Conservation (phyloP, 2,113 vertebrate genomes). For the Drymodes brunneopygia region DNA sequence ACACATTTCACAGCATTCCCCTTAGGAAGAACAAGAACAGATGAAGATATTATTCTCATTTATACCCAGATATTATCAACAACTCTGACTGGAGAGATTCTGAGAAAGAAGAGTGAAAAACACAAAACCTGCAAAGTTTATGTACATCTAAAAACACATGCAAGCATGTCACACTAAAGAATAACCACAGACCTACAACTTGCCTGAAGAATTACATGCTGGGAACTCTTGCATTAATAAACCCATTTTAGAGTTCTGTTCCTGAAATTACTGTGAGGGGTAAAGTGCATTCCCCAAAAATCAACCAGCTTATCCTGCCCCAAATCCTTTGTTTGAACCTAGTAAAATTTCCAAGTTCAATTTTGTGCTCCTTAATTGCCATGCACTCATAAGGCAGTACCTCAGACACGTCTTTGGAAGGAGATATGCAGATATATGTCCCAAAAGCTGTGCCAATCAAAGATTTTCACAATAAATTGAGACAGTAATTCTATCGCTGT, state of each 20-base stretch:
- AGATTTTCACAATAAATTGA: neutral
- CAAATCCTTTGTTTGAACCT: neutral
- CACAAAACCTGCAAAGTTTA: fast-evolving
- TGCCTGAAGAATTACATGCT: neutral
- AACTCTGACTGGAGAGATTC: neutral
- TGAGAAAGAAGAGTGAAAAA: neutral
- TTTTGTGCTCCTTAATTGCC: neutral
- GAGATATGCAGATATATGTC: fast-evolving
- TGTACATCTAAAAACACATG: neutral
- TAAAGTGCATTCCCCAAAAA: neutral
- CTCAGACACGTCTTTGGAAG: neutral
- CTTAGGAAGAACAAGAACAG: neutral
- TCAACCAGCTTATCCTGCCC: neutral
- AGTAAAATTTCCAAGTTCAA: no score
- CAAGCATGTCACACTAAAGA: neutral
- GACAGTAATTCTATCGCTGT: neutral
- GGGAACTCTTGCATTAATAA: neutral
- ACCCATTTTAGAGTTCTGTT: neutral
- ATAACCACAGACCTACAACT: fast-evolving
- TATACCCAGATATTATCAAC: neutral
- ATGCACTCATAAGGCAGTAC: neutral
- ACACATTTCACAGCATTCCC: neutral
- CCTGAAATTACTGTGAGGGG: neutral
- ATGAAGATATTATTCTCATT: neutral
- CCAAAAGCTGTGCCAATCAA: neutral